phyloP scores from a whole-genome alignment of 2,113 vertebrate species.

The Proterorhinus semilunaris region DNA sequence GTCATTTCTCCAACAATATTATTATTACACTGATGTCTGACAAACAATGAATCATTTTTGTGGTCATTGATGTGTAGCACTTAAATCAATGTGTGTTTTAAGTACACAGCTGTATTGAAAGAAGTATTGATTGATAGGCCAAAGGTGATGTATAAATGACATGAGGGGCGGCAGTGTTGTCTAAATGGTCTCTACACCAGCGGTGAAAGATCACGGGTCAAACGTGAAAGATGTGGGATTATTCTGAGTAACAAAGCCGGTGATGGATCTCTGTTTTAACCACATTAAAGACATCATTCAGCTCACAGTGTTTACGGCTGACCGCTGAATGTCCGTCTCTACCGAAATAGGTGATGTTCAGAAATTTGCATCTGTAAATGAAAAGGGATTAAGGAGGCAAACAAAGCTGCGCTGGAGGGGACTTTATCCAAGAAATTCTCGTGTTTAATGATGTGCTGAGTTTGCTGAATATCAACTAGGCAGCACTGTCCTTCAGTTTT shows the following conservation, averaged over 20 bases:
- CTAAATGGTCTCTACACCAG: slow-evolving; percentile 29
- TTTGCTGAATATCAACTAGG: slow-evolving; percentile 51
- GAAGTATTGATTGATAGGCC: slow-evolving; percentile 25
- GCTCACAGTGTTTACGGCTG: not conserved
- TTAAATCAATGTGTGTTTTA: slow-evolving; percentile 6
- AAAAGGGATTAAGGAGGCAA: slow-evolving; percentile 30
- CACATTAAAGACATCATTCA: slow-evolving; percentile 16
- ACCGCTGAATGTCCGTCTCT: slow-evolving; percentile 8
- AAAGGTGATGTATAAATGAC: slow-evolving; percentile 26
- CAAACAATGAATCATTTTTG: not conserved
- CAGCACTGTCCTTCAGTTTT: slow-evolving; percentile 43
- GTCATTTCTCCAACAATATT: not conserved
- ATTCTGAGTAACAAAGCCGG: slow-evolving; percentile 38
- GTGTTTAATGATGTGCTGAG: slow-evolving; percentile 51
- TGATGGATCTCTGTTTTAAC: slow-evolving; percentile 39
- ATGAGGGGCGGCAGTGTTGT: not conserved
- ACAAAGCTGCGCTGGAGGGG: slow-evolving; percentile 24
- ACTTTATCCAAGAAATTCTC: slow-evolving; percentile 41
- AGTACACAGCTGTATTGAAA: slow-evolving; percentile 13
- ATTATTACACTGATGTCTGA: not conserved
- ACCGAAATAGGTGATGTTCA: slow-evolving; percentile 5
- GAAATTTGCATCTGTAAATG: slow-evolving; percentile 13
- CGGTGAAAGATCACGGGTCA: slow-evolving; percentile 46
- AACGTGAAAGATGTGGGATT: slow-evolving; percentile 35
- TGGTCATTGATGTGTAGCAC: not conserved